Evolutionary conservation across 2,888 invertebrate genomes (phyloP).

Genomic region (Parascotia fuliginaria): DNA sequence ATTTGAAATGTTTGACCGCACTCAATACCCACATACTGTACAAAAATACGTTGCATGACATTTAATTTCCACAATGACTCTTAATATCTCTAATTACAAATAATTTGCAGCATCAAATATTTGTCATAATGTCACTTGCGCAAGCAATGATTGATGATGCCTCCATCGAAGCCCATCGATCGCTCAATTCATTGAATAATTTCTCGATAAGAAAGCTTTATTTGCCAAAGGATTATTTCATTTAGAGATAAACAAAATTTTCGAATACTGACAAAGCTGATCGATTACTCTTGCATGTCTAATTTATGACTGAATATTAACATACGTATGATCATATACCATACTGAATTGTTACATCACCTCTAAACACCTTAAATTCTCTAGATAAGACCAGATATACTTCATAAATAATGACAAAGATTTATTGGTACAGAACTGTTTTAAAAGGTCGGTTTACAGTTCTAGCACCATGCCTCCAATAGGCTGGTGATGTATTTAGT

Average conservation of each 20-base stretch:
- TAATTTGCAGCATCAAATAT: conserved; percentile 71
- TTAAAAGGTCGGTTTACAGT: conserved; percentile 42
- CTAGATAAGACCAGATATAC: conserved; percentile 46
- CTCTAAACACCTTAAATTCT: conserved; percentile 32
- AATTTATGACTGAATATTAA: conserved; percentile 49
- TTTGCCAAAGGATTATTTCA: conserved; percentile 73
- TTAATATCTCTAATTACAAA: conserved; percentile 81
- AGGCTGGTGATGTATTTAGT: conserved; percentile 20
- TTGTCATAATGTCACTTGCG: conserved; percentile 71
- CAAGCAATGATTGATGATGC: conserved; percentile 76
- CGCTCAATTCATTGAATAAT: conserved; percentile 58
- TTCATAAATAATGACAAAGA: conserved; percentile 46
- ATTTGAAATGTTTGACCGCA: too few relatives aligned
- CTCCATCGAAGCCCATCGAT: conserved; percentile 47
- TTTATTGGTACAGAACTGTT: conserved; percentile 47
- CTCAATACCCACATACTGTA: conserved; percentile 58
- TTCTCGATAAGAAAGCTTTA: conserved; percentile 58
- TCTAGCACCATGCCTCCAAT: conserved; percentile 21
- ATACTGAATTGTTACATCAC: conserved; percentile 35
- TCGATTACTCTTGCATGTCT: conserved; percentile 45
- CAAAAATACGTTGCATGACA: conserved; percentile 59
- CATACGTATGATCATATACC: conserved; percentile 31
- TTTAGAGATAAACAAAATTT: conserved; percentile 54
- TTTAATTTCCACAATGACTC: conserved; percentile 73
- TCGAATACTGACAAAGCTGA: conserved; percentile 56